Conservation (phyloP, 2,888 invertebrate genomes). For the Campoletis raptor region DNA sequence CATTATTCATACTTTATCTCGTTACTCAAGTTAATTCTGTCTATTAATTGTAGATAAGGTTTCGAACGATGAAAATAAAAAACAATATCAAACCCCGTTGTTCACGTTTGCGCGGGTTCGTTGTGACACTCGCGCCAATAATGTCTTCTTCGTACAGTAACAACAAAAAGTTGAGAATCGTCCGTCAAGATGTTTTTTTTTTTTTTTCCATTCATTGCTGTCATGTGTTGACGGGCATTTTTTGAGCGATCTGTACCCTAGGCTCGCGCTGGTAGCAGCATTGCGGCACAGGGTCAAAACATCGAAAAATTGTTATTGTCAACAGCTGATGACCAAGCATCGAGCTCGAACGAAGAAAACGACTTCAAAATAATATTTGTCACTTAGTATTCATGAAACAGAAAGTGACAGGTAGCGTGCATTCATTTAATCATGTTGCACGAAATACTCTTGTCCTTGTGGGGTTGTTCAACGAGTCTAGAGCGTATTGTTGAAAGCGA, state of each 20-base stretch:
- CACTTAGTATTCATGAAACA: background rate
- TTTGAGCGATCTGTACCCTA: background rate
- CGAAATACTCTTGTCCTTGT: slow-evolving; percentile 88
- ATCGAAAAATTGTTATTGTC: background rate
- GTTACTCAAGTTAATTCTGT: slow-evolving; percentile 65
- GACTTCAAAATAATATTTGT: background rate
- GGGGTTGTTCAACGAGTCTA: slow-evolving; percentile 86
- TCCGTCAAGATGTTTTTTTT: background rate
- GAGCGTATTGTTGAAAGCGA: slow-evolving; percentile 79
- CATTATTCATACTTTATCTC: slow-evolving; percentile 59
- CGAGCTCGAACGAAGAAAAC: background rate
- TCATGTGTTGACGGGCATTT: background rate
- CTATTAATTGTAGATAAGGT: background rate
- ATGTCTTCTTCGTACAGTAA: background rate
- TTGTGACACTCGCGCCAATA: background rate
- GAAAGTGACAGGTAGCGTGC: background rate
- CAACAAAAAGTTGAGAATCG: background rate
- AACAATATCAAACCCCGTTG: background rate
- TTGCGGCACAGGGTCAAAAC: background rate
- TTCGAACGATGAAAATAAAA: background rate
- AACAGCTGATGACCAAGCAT: background rate
- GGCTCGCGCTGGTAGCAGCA: background rate
- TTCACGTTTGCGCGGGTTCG: background rate
- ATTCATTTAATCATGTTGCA: slow-evolving; percentile 87
- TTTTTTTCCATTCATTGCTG: background rate